Evolutionary conservation across 2,888 invertebrate genomes (phyloP).

Genomic region (Lottia gigantea): DNA sequence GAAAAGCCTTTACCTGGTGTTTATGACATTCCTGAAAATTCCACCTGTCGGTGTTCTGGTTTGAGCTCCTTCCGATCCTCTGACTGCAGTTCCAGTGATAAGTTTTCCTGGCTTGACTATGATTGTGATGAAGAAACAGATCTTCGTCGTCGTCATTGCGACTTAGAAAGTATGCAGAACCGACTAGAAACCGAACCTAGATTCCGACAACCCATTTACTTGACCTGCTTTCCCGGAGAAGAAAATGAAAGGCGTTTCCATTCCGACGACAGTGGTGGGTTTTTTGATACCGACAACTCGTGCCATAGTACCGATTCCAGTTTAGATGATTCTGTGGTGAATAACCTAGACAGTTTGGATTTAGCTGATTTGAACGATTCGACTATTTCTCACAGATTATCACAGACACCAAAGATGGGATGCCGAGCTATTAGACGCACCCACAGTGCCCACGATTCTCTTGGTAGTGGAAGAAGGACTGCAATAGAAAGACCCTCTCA

Average conservation of each 20-base stretch:
- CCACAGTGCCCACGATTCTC: neutral
- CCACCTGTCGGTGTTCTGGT: neutral
- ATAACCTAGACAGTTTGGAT: neutral
- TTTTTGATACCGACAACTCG: constrained; percentile 3
- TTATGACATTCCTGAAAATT: neutral
- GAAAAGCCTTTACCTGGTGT: neutral
- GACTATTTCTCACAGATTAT: neutral
- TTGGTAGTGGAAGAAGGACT: neutral
- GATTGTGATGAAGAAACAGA: constrained; percentile 4
- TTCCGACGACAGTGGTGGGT: neutral
- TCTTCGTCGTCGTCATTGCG: neutral
- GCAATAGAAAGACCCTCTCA: neutral
- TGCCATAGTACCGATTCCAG: neutral
- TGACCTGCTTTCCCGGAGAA: neutral
- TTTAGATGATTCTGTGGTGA: neutral
- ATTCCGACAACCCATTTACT: neutral
- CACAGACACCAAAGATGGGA: neutral
- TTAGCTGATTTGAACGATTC: neutral
- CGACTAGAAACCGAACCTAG: neutral
- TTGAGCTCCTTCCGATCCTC: constrained; percentile 1
- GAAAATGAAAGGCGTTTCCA: neutral
- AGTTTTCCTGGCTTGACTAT: neutral
- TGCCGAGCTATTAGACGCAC: neutral
- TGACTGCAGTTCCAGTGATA: neutral
- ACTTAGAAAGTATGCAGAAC: neutral